Evolutionary conservation across 2,888 invertebrate species (phyloP), one percentile per base, ranked within the genome.

Genomic region (Willowsia nigromaculata): DNA sequence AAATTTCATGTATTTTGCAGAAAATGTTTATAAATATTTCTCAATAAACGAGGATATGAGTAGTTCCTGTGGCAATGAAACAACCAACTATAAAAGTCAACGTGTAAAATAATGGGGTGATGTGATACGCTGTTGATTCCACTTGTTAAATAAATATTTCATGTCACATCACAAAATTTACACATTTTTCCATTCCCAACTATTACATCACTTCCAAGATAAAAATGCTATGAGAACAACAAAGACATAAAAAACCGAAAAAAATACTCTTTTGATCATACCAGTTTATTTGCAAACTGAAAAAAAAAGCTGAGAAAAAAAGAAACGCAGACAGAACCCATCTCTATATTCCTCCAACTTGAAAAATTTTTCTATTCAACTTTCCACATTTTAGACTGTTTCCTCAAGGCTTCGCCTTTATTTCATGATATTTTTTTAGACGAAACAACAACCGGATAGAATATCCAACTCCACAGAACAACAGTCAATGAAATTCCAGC

Each of bases 351-450:
- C n/a, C n/a, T n/a, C n/a, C n/a, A n/a, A n/a, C n/a, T n/a, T n/a
- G n/a, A n/a, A n/a, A 18, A 56, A n/a, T 53, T 56, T 56, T 22
- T 22, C 18, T 40, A 13, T 65, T n/a, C 65, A 15, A 50, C 11
- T 18, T 53, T 68, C 53, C n/a, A 78, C 84, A 37, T n/a, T 37
- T 15, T 62, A n/a, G n/a, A n/a, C 6, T 59, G 40, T 25, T 11
- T 74, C 68, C 91, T 86, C 87, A 81, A 90, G 68, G 90, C 90
- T 89, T 89, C 88, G 80, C 89, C 74, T 88, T 74, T 68, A 59
- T 43, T 80, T 13, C 18, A 43, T 71, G 7, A 18, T 50, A 50
- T 65, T 68, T 53, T 84, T 68, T 30, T 27, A 59, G 80, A 86
- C 87, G 74, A 88, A 76, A 83, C 83, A 84, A 87, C 76, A 80